These are phyloP conservation scores for Platyscapa corneri DNA, from an alignment of 1,140 invertebrate genomes.

Conservation along the genomic window DNA sequence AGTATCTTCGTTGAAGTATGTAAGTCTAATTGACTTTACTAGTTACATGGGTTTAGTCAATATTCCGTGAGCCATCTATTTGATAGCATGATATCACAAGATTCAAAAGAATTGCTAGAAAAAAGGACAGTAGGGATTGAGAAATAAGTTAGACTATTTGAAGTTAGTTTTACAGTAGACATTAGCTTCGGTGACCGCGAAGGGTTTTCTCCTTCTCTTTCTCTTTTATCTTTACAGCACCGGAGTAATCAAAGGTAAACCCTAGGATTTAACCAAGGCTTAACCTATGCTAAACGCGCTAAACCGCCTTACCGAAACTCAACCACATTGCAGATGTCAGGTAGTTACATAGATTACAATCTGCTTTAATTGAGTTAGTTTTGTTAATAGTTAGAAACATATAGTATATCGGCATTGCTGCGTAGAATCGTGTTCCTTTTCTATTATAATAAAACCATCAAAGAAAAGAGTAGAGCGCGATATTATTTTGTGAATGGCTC, in stretches of 20 bases:
- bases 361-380: slow-evolving; percentile 65
- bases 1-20: not conserved
- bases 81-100: not conserved
- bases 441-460: not conserved
- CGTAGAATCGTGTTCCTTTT: not conserved
- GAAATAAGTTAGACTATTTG: not conserved
- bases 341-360: slow-evolving; percentile 66
- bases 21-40: not conserved
- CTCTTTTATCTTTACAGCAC: slow-evolving; percentile 54
- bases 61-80: not conserved
- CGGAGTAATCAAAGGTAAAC: slow-evolving; percentile 67
- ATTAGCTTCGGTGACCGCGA: slow-evolving; percentile 24
- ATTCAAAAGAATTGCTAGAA: not conserved
- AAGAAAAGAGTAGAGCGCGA: not conserved
- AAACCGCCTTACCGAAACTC: slow-evolving; percentile 60
- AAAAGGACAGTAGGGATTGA: not conserved
- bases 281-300: slow-evolving; percentile 67
- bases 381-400: slow-evolving; percentile 57
- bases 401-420: not conserved
- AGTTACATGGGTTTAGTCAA: not conserved
- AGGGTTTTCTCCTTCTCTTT: slow-evolving; percentile 42
- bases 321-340: slow-evolving; percentile 28
- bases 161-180: slow-evolving; percentile 4
- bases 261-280: slow-evolving; percentile 63
- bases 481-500: not conserved